Evolutionary conservation across 2,113 vertebrate genomes (phyloP).

Genomic region (Gobius niger): DNA sequence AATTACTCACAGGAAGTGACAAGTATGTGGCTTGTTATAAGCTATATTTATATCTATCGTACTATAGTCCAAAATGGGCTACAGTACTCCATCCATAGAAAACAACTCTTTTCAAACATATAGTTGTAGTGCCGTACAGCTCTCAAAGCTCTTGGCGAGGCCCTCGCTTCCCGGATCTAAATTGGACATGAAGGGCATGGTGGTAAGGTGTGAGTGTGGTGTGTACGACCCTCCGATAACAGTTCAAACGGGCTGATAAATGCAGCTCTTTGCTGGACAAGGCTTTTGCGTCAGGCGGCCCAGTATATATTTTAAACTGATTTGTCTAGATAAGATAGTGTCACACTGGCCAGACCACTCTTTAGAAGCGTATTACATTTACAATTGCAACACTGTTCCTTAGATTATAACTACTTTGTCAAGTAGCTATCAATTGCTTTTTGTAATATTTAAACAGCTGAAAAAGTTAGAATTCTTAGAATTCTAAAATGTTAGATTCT

Average conservation of each 20-base stretch:
- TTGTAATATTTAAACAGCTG: too few species aligned
- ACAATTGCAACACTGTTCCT: neutral
- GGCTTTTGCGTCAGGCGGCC: slow-evolving; percentile 58
- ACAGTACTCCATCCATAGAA: slow-evolving; percentile 1
- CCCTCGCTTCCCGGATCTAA: slow-evolving; percentile 10
- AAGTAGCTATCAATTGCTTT: too few species aligned
- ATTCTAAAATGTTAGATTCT: too few species aligned
- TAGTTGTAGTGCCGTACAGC: neutral
- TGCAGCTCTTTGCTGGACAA: slow-evolving; percentile 44
- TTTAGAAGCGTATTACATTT: neutral
- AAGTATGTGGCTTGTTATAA: neutral
- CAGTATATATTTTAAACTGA: slow-evolving; percentile 53
- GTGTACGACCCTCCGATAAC: slow-evolving; percentile 63
- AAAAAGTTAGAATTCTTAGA: too few species aligned
- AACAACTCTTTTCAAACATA: neutral
- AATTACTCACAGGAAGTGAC: neutral
- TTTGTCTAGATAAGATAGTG: slow-evolving; percentile 68
- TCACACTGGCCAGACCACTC: slow-evolving; percentile 39
- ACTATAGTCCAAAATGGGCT: too few species aligned
- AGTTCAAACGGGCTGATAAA: slow-evolving; percentile 66
- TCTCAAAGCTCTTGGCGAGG: neutral
- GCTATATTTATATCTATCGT: too few species aligned
- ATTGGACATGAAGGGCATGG: slow-evolving; percentile 53
- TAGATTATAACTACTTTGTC: too few species aligned
- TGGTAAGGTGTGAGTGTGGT: slow-evolving; percentile 32